Percentiles rank a stretch among this genome's conserved stretches.
phyloP scores from a whole-genome alignment of 2,888 invertebrate species.

The Aethes cnicana region DNA sequence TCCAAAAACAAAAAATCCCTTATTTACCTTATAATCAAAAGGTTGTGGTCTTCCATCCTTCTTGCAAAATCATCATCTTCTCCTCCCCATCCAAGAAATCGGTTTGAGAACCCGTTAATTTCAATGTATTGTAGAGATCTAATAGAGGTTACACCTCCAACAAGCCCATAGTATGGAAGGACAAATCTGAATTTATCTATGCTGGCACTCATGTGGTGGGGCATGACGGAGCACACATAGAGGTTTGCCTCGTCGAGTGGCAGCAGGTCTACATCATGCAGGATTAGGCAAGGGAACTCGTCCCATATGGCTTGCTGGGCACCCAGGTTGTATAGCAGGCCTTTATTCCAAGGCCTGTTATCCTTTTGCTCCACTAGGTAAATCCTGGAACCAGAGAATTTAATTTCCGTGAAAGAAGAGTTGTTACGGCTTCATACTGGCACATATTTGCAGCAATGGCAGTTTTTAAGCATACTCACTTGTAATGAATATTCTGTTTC shows the following conservation, averaged over 20 bases:
- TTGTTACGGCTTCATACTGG: too few species aligned
- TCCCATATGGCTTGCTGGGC: conserved; percentile 87
- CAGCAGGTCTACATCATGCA: conserved; percentile 95
- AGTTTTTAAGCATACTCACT: conserved; percentile 58
- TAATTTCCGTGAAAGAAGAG: conserved; percentile 1
- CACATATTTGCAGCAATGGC: too few species aligned
- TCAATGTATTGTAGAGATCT: conserved; percentile 54
- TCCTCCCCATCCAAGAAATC: conserved; percentile 71
- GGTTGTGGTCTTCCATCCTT: conserved; percentile 47
- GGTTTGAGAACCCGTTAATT: conserved; percentile 69
- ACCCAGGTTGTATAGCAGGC: conserved; percentile 93
- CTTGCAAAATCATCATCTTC: conserved; percentile 71
- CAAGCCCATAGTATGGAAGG: conserved; percentile 49
- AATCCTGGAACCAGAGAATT: conserved; percentile 76
- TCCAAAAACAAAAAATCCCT: too few species aligned
- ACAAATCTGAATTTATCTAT: conserved; percentile 87
- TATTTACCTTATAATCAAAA: conserved; percentile 55
- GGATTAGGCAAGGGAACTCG: conserved; percentile 90
- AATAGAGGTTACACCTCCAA: conserved; percentile 70
- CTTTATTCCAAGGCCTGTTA: conserved; percentile 91
- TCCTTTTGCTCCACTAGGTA: conserved; percentile 92
- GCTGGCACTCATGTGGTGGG: conserved; percentile 94
- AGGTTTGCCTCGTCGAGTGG: conserved; percentile 91
- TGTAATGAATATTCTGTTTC: conserved; percentile 91
- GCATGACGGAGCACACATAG: conserved; percentile 89